phyloP scores from a whole-genome alignment of 2,888 invertebrate species.

The Labia minor region DNA sequence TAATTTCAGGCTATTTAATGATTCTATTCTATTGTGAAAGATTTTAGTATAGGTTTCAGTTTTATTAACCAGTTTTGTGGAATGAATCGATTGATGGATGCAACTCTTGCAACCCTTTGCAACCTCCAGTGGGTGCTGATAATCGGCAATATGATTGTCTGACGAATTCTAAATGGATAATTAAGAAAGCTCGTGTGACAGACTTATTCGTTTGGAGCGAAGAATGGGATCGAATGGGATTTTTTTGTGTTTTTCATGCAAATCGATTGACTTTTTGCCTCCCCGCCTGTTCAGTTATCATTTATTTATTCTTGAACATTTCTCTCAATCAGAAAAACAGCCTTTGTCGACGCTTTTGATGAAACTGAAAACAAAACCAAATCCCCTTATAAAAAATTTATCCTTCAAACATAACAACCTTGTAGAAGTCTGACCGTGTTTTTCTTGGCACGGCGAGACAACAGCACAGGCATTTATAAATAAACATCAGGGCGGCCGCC shows the following conservation, averaged over 20 bases:
- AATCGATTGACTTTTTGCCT: neutral
- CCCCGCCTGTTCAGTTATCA: neutral
- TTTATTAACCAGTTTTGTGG: too few relatives aligned
- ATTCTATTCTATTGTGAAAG: too few relatives aligned
- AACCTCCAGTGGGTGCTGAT: too few relatives aligned
- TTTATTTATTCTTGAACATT: neutral
- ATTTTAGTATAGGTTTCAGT: too few relatives aligned
- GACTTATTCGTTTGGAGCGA: neutral
- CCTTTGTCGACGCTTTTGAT: slow-evolving; percentile 8
- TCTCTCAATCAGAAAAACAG: neutral
- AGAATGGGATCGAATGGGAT: neutral
- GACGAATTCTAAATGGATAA: too few relatives aligned
- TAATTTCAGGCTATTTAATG: too few relatives aligned
- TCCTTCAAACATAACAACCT: slow-evolving; percentile 5
- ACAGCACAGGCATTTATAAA: neutral
- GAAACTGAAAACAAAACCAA: neutral
- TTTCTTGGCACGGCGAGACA: slow-evolving; percentile 13
- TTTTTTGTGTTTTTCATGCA: neutral
- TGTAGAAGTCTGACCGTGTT: slow-evolving; percentile 13
- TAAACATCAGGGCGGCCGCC: neutral
- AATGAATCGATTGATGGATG: too few relatives aligned
- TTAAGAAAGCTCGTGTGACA: too few relatives aligned
- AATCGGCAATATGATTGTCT: too few relatives aligned
- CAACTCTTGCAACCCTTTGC: too few relatives aligned
- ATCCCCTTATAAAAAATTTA: slow-evolving; percentile 1